Evolutionary conservation across 2,888 invertebrate genomes (phyloP).

Genomic region (Mythimna ferrago): DNA sequence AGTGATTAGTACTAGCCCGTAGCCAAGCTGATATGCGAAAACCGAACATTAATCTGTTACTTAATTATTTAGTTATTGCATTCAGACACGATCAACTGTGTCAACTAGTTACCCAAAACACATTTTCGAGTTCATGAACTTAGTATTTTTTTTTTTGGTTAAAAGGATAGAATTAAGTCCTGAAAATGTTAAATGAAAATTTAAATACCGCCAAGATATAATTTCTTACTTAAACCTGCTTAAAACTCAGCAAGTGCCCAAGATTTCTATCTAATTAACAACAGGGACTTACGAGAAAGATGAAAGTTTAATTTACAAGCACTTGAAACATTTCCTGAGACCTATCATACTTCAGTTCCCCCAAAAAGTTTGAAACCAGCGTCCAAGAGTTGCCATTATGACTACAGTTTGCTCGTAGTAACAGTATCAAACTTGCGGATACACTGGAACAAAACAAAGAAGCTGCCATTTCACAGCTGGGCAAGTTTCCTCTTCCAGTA

Average conservation of each 20-base stretch:
- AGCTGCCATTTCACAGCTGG: conserved; percentile 52
- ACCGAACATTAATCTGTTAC: no score
- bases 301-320: conserved; percentile 35
- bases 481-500: conserved; percentile 37
- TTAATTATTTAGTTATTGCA: no score
- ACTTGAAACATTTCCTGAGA: conserved; percentile 46
- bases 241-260: conserved; percentile 10
- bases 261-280: conserved; percentile 41
- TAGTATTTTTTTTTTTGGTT: not conserved
- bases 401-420: conserved; percentile 41
- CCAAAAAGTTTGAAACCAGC: conserved; percentile 41
- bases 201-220: conserved; percentile 6
- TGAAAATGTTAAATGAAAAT: conserved; percentile 4
- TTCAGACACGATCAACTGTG: no score
- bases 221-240: conserved; percentile 24
- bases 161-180: not conserved
- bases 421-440: conserved; percentile 40
- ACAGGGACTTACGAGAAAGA: conserved; percentile 31
- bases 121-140: not conserved
- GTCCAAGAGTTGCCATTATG: conserved; percentile 44
- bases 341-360: conserved; percentile 42
- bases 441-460: conserved; percentile 51
- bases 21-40: no score
- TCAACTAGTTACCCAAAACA: no score
- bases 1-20: no score